Evolutionary conservation across 2,888 invertebrate species (phyloP), one percentile per base, ranked within the genome.

Genomic region (Plagodis dolabraria): DNA sequence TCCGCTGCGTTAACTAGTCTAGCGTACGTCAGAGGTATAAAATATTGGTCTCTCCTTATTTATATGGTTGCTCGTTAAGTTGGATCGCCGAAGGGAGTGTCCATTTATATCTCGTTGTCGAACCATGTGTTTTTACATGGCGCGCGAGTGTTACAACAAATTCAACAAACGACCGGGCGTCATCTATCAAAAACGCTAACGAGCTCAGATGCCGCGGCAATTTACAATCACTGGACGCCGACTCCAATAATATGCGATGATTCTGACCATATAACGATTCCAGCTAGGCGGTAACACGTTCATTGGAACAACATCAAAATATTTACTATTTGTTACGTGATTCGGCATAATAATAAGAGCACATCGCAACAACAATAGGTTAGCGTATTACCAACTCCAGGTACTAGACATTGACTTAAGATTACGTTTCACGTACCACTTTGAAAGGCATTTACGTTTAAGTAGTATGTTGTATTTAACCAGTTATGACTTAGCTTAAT

Each of bases 141-240:
- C 74, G 80, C 79, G 79, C 83, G 81, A 82, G 83, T 86, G 87
- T 87, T 87, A 87, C 85, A 87, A 87, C 89, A 86, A 89, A 89
- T 89, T 86, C 87, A 85, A 91, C 91, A 87, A 89, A 89, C 87
- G 84, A 87, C 83, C 87, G 83, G 82, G 77, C 86, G 87, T 89
- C 91, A 92, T 92, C 91, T 92, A 92, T 92, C 92, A 92, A 90
- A 90, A 88, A 88, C 86, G 79, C 87, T 92, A 92, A 92, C 92
- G 92, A 92, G 89, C 87, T 80, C 75, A 76, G 87, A 90, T 87
- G 86, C 88, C 81, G 85, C 82, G 84, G 82, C 85, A 77, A 84
- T 89, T 89, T 86, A 89, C 87, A 89, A 88, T 89, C 86, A 82
- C 83, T 76, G 76, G 77, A 76, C 69, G 67, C 69, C 67, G 69